Evolutionary conservation across 2,797 vertebrate genomes (phyloP).

Genomic region (Thaleichthys pacificus): DNA sequence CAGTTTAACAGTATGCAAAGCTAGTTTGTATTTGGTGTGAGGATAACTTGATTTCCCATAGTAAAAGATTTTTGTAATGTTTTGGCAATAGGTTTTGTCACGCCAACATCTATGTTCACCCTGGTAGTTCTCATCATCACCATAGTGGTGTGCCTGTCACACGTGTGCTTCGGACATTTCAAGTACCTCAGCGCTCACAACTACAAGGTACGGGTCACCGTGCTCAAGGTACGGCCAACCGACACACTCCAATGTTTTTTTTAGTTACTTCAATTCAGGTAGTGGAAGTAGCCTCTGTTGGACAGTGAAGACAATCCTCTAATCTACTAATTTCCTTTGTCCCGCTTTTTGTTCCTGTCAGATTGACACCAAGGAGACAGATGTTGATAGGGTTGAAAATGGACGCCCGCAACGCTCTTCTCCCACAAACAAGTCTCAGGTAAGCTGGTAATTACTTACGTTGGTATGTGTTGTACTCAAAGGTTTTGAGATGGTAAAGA

Average conservation of each 20-base stretch:
- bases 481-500: not conserved
- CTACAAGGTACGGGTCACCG: constrained; percentile 84
- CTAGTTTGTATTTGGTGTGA: not conserved
- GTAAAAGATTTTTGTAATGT: not conserved
- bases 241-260: constrained; percentile 9
- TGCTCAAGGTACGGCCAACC: constrained; percentile 34
- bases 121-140: constrained; percentile 96
- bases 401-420: constrained; percentile 73
- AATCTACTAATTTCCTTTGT: not conserved
- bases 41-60: not conserved
- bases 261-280: not conserved
- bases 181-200: constrained; percentile 99
- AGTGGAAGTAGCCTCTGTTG: constrained; percentile 18
- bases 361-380: constrained; percentile 83
- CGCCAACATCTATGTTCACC: constrained; percentile 94
- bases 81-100: constrained; percentile 79
- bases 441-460: constrained; percentile 56
- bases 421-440: constrained; percentile 75
- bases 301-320: not conserved
- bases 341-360: constrained; percentile 41
- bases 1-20: too few relatives aligned
- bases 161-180: constrained; percentile 97
- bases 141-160: constrained; percentile 94
- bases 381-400: constrained; percentile 76
- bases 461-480: not conserved